phyloP scores from a whole-genome alignment of 2,888 invertebrate genomes.

The Branchipolynoe longqiensis region DNA sequence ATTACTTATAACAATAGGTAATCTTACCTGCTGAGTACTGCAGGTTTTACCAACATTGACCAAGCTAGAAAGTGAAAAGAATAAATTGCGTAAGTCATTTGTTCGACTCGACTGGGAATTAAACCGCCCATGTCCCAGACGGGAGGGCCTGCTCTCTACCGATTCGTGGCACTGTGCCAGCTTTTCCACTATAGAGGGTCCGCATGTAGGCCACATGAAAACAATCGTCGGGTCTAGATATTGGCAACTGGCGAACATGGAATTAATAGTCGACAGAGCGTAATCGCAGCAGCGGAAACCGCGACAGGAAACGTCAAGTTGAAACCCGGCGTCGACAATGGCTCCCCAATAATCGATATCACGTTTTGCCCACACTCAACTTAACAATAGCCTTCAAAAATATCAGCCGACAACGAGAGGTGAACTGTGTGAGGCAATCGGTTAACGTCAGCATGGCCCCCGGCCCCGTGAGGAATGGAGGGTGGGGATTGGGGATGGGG shows the following conservation, averaged over 20 bases:
- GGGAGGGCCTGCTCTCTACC: no score
- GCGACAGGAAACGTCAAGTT: conserved; percentile 50
- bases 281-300: conserved; percentile 38
- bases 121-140: no score
- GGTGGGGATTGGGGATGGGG: neutral
- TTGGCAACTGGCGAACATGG: neutral
- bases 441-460: neutral
- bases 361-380: neutral
- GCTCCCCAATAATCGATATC: conserved; percentile 4
- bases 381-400: conserved; percentile 1
- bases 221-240: no score
- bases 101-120: no score
- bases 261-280: conserved; percentile 36
- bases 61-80: no score
- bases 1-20: no score
- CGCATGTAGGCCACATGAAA: no score
- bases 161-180: no score
- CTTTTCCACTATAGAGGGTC: no score
- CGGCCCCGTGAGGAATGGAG: neutral
- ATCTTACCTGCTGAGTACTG: no score
- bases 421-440: neutral
- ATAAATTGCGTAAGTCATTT: no score
- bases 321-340: conserved; percentile 20
- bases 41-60: no score
- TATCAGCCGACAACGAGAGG: conserved; percentile 6